A percentile compares a stretch with the other conserved stretches of the same genome.
Conservation (phyloP, 2,888 invertebrate species). For the Synergus itoensis region DNA sequence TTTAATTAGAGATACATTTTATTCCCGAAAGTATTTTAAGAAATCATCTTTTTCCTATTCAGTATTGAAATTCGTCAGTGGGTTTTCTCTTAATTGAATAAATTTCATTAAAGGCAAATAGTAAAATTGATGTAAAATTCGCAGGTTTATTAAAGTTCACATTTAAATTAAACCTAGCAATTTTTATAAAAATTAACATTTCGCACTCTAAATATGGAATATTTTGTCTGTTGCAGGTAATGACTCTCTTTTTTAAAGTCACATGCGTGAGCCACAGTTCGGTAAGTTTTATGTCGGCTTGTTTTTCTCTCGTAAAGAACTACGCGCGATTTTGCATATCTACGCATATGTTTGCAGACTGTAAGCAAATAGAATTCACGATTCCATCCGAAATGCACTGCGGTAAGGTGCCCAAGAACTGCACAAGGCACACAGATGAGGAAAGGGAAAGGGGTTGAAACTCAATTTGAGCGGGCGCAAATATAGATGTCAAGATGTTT, state of each 20-base stretch:
- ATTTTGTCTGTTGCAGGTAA: slow-evolving; percentile 64
- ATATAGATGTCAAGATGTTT: slow-evolving; percentile 75
- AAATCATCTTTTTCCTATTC: too few relatives aligned
- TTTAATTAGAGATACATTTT: not conserved
- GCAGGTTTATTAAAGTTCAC: too few relatives aligned
- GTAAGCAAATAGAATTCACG: slow-evolving; percentile 60
- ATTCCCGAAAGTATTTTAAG: not conserved
- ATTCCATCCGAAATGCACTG: slow-evolving; percentile 59
- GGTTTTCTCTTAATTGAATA: too few relatives aligned
- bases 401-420: slow-evolving; percentile 32
- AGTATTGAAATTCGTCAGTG: too few relatives aligned
- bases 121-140: too few relatives aligned
- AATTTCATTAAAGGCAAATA: too few relatives aligned
- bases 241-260: slow-evolving; percentile 45
- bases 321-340: slow-evolving; percentile 45
- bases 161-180: too few relatives aligned
- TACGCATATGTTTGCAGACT: slow-evolving; percentile 24
- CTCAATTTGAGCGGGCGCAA: slow-evolving; percentile 70
- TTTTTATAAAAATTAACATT: not conserved
- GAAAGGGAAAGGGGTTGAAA: slow-evolving; percentile 60
- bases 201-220: not conserved
- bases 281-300: slow-evolving; percentile 31
- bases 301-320: slow-evolving; percentile 42
- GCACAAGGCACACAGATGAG: slow-evolving; percentile 52
- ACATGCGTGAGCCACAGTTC: not conserved